Evolutionary conservation across 1,140 invertebrate genomes (phyloP).

Genomic region (Diachasma alloeum): DNA sequence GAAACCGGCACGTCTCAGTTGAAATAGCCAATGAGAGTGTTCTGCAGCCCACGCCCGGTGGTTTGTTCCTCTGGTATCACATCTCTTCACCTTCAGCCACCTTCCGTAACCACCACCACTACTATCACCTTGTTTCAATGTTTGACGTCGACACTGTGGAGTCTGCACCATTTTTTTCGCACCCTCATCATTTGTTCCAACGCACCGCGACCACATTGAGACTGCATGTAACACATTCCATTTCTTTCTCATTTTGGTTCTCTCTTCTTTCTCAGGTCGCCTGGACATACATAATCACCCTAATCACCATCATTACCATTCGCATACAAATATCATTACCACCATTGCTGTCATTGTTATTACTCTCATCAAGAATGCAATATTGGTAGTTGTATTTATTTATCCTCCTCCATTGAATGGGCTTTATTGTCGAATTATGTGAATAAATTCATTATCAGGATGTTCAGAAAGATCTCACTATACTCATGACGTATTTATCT

Average conservation of each 20-base stretch:
- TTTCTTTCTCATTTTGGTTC: conserved; percentile 13
- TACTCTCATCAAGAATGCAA: too few relatives aligned
- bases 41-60: conserved; percentile 7
- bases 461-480: neutral
- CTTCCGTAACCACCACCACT: conserved; percentile 19
- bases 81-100: neutral
- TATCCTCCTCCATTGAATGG: neutral
- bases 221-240: neutral
- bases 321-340: too few relatives aligned
- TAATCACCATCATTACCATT: too few relatives aligned
- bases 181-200: conserved; percentile 30
- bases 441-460: neutral
- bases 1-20: conserved; percentile 28
- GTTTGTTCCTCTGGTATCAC: neutral
- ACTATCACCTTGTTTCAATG: neutral
- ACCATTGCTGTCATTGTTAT: too few relatives aligned
- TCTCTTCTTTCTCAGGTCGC: conserved; percentile 7
- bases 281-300: neutral
- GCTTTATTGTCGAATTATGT: neutral
- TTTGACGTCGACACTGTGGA: neutral
- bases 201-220: neutral
- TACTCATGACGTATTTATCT: neutral
- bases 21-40: conserved; percentile 34
- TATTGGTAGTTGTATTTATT: too few relatives aligned
- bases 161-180: neutral